Evolutionary conservation across 2,888 invertebrate species (phyloP).

Genomic region (Scaeva pyrastri): DNA sequence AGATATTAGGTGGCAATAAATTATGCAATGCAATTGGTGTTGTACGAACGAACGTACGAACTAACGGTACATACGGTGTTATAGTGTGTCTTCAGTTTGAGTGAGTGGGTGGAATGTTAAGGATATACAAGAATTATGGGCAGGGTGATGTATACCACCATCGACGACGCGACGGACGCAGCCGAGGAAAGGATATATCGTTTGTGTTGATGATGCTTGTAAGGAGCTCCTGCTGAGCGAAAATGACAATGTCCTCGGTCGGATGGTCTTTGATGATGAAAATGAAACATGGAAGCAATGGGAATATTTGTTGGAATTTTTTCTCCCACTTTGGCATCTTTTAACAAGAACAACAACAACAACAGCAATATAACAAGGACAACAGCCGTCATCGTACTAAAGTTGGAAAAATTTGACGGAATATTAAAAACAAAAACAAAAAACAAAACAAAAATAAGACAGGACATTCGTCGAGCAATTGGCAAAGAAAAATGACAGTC

Average conservation of each 20-base stretch:
- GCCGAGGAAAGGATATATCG: conserved; percentile 42
- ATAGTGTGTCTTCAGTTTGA: conserved; percentile 17
- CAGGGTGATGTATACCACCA: not conserved
- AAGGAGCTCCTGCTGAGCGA: conserved; percentile 40
- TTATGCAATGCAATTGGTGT: conserved; percentile 74
- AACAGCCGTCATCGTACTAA: not conserved
- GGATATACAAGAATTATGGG: not conserved
- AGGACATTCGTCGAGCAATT: conserved; percentile 52
- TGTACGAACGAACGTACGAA: not conserved
- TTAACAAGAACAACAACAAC: not conserved
- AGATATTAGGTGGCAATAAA: conserved; percentile 73
- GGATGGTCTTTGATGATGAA: conserved; percentile 14
- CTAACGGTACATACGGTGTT: not conserved
- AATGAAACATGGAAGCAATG: conserved; percentile 1
- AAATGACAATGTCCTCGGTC: conserved; percentile 17
- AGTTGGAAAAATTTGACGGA: conserved; percentile 29
- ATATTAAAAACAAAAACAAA: conserved; percentile 46
- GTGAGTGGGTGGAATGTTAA: conserved; percentile 9
- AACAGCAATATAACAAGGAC: not conserved
- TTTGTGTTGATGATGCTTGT: conserved; percentile 43
- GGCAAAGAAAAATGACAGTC: conserved; percentile 49
- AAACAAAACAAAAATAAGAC: not conserved
- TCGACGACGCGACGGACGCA: not conserved
- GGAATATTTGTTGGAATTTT: conserved; percentile 30
- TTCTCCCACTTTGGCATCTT: conserved; percentile 1